Percentiles rank a stretch among this genome's conserved stretches.
phyloP scores from a whole-genome alignment of 2,888 invertebrate species.

The Neoascia interrupta region DNA sequence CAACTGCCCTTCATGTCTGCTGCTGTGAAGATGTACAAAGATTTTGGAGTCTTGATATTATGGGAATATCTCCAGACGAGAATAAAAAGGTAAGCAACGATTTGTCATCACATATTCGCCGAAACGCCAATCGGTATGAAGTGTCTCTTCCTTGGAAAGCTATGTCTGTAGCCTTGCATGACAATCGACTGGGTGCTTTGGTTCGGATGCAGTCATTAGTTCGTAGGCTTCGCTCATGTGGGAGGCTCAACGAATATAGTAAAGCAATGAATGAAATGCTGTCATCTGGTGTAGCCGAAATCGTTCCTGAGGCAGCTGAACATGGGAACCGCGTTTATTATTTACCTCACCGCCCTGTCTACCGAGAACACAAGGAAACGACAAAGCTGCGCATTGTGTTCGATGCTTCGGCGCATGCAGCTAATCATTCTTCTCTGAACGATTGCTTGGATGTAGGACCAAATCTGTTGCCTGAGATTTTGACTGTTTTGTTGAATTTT shows the following conservation, averaged over 20 bases:
- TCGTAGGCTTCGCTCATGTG: slow-evolving; percentile 20
- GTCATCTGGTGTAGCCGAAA: slow-evolving; percentile 3
- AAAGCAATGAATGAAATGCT: slow-evolving; percentile 25
- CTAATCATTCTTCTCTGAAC: slow-evolving; percentile 21
- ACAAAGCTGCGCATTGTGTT: not conserved
- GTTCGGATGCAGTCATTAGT: slow-evolving; percentile 28
- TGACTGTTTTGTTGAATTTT: slow-evolving; percentile 19
- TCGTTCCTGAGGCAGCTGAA: not conserved
- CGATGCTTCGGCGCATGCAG: not conserved
- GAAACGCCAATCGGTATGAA: slow-evolving; percentile 29
- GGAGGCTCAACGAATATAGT: slow-evolving; percentile 28
- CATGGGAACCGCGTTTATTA: slow-evolving; percentile 8
- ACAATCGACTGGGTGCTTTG: slow-evolving; percentile 32
- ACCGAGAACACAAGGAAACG: not conserved
- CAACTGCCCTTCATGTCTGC: not conserved
- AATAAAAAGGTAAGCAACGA: slow-evolving; percentile 1
- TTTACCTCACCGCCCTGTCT: not conserved
- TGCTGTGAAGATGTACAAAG: not conserved
- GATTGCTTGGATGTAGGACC: slow-evolving; percentile 12
- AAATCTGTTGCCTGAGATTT: slow-evolving; percentile 20
- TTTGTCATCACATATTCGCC: slow-evolving; percentile 5
- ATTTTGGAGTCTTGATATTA: not conserved
- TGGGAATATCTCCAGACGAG: not conserved
- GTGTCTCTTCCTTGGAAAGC: slow-evolving; percentile 26
- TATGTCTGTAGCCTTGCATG: not conserved